These are phyloP conservation scores for Mus spicilegus DNA, from an alignment of 2,113 vertebrate species.

Conservation along the genomic window DNA sequence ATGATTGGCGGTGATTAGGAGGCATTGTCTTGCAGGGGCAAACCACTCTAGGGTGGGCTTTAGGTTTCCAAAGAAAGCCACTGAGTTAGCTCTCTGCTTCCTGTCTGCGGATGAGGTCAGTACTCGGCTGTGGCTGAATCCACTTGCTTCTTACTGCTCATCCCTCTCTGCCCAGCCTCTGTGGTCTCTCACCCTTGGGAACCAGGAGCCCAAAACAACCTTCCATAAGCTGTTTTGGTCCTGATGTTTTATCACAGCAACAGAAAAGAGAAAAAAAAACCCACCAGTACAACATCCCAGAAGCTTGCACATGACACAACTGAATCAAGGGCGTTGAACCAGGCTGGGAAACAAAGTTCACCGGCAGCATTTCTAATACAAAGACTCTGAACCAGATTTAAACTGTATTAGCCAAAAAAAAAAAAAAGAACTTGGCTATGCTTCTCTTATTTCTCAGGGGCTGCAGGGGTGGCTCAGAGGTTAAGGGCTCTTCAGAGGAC, in stretches of 20 bases:
- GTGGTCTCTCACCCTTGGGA: neutral
- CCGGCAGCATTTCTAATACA: neutral
- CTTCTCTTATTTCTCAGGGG: neutral
- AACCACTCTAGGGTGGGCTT: neutral
- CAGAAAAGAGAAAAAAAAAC: neutral
- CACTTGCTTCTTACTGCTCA: neutral
- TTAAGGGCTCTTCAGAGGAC: neutral
- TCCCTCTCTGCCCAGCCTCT: no score
- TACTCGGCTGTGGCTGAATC: neutral
- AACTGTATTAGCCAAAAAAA: neutral
- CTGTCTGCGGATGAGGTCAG: neutral
- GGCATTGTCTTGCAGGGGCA: neutral
- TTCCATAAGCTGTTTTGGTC: neutral
- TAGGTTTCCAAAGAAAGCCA: neutral
- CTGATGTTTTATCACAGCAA: neutral
- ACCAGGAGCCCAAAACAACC: neutral
- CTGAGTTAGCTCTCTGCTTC: neutral
- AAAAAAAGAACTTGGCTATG: neutral
- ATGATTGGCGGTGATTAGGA: neutral
- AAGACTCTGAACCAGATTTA: neutral
- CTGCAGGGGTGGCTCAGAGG: neutral
- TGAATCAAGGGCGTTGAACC: no score
- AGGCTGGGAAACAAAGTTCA: neutral
- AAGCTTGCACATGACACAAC: neutral
- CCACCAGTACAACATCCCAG: no score